Conservation (phyloP, 2,113 vertebrate species). For the Podarcis muralis region DNA sequence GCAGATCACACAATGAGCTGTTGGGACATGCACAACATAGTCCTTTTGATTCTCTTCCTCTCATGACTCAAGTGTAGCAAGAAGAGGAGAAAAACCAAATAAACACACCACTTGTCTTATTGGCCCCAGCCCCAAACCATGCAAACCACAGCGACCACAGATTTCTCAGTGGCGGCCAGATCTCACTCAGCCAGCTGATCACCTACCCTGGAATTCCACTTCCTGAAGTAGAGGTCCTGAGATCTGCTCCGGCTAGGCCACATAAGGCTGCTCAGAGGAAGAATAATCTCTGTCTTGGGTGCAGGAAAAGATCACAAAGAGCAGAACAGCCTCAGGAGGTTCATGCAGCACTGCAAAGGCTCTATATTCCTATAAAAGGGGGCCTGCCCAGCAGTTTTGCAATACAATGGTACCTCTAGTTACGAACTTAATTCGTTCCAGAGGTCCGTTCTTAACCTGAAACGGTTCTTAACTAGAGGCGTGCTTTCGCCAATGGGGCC, state of each 20-base stretch:
- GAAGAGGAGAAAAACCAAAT: neutral
- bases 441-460: too few species aligned
- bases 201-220: neutral
- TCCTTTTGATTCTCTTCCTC: neutral
- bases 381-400: neutral
- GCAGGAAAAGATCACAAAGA: neutral
- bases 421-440: too few species aligned
- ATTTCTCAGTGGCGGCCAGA: neutral
- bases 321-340: neutral
- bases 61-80: neutral
- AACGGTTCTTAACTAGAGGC: too few species aligned
- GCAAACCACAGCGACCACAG: neutral
- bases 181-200: neutral
- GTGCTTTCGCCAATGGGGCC: too few species aligned
- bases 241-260: neutral
- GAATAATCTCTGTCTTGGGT: slow-evolving; percentile 29
- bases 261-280: neutral
- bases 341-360: fast-evolving
- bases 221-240: neutral
- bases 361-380: neutral
- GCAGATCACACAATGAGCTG: neutral
- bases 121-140: neutral
- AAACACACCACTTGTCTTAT: neutral
- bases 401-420: neutral
- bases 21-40: fast-evolving